Evolutionary conservation across 1,140 invertebrate genomes (phyloP), one percentile per base, ranked within the genome.

Genomic region (Saccostrea cuccullata): DNA sequence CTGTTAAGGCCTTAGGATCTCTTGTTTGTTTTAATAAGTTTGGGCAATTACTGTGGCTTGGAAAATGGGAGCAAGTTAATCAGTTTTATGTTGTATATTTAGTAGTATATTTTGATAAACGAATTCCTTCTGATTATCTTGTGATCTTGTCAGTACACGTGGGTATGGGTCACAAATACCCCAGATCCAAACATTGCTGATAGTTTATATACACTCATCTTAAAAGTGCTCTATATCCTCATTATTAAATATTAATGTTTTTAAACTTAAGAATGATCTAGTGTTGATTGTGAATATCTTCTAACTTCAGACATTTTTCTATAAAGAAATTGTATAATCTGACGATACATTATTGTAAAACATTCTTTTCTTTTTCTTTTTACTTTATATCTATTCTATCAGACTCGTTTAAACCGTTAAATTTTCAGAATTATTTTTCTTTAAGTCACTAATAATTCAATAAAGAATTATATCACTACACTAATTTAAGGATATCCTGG

Each of bases 61-160:
- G 70, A 30, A 77, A 77, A 77, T 77, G 23, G 23, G 70, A 77
- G 12, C 70, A 11, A 36, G 23, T 30, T 30, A 15, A 15, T 30
- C 26, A 77, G 30, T 77, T 23, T 64, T 64, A 64, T 64, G 58
- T 60, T 20, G n/a, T 64, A 64, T 64, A 64, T 64, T 64, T 64
- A 64, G 58, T 64, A 20, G 58, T 47, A 77, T 26, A 17, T 36
- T 77, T 36, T 36, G 70, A 77, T 77, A 77, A 77, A 77, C 70
- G 70, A 77, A 77, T 77, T 77, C 70, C 70, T 30, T 26, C 15
- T 36, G 12, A 77, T 77, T 36, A 77, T 12, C 26, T 15, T 77
- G 70, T 77, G 70, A 77, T 77, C 30, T 5, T 9, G 47, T 47
- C 15, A 17, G 30, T 13, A 9, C 70, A 77, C 70, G 23, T 36